phyloP scores from a whole-genome alignment of 2,888 invertebrate species.

The Scaptomyza reducta region DNA sequence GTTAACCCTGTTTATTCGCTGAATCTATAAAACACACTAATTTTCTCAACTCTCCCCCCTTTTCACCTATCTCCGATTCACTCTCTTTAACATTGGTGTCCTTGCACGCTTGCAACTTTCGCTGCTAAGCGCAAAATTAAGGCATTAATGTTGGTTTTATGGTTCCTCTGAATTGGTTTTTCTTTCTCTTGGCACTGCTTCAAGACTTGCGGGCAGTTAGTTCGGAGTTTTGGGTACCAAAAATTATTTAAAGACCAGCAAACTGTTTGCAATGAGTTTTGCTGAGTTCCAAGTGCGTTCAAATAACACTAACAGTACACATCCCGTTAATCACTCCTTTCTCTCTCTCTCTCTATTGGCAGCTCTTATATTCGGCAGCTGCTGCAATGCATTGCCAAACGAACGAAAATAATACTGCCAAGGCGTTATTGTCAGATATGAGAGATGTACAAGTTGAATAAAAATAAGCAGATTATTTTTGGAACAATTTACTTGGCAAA shows the following conservation, averaged over 20 bases:
- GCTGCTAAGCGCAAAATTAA: slow-evolving; percentile 67
- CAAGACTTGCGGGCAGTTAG: slow-evolving; percentile 19
- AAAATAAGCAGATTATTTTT: background rate
- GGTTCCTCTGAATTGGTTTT: slow-evolving; percentile 60
- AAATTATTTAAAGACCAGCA: slow-evolving; percentile 53
- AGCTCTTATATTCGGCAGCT: slow-evolving; percentile 28
- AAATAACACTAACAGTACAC: slow-evolving; percentile 55
- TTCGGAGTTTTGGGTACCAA: slow-evolving; percentile 17
- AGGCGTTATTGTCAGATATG: background rate
- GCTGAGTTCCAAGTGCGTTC: slow-evolving; percentile 53
- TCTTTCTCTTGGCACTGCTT: slow-evolving; percentile 37
- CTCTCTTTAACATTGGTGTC: slow-evolving; percentile 17
- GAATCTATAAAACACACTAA: slow-evolving; percentile 4
- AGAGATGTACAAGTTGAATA: background rate
- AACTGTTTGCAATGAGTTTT: slow-evolving; percentile 46
- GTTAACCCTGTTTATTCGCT: slow-evolving; percentile 18
- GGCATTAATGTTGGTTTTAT: slow-evolving; percentile 78
- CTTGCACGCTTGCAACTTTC: slow-evolving; percentile 58
- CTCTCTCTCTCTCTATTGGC: slow-evolving; percentile 23
- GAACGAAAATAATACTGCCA: slow-evolving; percentile 3
- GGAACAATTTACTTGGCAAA: background rate
- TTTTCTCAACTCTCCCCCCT: background rate
- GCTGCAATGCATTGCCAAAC: slow-evolving; percentile 14
- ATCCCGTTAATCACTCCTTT: slow-evolving; percentile 43
- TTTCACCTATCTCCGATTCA: background rate